Evolutionary conservation across 2,113 vertebrate genomes (phyloP).

Genomic region (Microtus pennsylvanicus): DNA sequence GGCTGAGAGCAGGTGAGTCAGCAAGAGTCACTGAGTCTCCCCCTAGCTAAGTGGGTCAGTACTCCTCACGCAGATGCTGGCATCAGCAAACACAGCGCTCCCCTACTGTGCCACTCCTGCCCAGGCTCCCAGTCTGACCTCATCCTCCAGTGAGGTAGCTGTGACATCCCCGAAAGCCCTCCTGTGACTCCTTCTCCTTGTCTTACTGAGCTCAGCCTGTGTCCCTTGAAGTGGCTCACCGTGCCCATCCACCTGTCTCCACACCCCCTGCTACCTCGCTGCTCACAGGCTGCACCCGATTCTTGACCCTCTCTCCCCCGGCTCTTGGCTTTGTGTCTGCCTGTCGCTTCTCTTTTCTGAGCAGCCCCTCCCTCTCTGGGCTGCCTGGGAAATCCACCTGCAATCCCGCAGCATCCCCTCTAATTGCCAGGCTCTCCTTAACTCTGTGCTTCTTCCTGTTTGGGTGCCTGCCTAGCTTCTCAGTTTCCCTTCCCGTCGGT

Average conservation of each 20-base stretch:
- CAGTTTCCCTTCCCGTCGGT: background rate
- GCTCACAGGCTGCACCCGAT: background rate
- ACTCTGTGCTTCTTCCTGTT: background rate
- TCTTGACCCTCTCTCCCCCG: background rate
- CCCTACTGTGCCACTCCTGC: background rate
- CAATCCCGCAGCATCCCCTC: background rate
- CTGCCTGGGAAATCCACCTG: background rate
- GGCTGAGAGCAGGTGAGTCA: background rate
- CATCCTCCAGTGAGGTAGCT: background rate
- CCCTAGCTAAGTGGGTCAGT: background rate
- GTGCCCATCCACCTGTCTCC: background rate
- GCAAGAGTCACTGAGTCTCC: background rate
- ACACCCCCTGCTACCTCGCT: fast-evolving
- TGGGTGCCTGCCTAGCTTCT: background rate
- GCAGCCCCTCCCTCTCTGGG: background rate
- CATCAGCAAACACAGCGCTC: background rate
- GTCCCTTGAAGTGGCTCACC: background rate
- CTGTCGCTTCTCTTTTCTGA: background rate
- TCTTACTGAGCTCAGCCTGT: background rate
- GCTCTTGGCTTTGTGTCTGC: background rate
- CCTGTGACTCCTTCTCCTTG: background rate
- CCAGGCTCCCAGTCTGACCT: background rate
- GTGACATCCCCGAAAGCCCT: background rate
- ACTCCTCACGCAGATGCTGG: background rate
- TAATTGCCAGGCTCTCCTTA: background rate